These are phyloP conservation scores for Characodon lateralis DNA, from an alignment of 2,797 vertebrate genomes.

Conservation along the genomic window DNA sequence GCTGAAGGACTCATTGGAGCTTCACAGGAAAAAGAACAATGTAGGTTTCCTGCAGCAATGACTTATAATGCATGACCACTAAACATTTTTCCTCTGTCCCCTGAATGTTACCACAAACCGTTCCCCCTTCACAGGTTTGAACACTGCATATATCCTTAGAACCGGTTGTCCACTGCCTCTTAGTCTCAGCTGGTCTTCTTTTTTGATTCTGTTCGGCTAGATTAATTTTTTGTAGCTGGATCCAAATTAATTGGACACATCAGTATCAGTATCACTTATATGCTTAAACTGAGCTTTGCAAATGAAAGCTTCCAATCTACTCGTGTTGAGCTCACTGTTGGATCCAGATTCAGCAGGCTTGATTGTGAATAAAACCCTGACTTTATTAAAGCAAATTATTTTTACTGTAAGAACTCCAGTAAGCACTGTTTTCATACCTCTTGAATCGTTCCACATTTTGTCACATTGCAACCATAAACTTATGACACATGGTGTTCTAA, in stretches of 20 bases:
- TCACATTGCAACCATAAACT: not conserved
- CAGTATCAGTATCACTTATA: constrained; percentile 18
- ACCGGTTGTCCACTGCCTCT: constrained; percentile 35
- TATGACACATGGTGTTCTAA: too few relatives aligned
- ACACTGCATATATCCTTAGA: constrained; percentile 44
- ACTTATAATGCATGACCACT: constrained; percentile 7
- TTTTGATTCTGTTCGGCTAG: constrained; percentile 12
- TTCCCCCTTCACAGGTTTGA: constrained; percentile 23
- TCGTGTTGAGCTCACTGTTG: constrained; percentile 50
- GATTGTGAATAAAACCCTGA: constrained; percentile 60
- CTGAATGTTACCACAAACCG: constrained; percentile 42
- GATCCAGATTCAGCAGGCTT: constrained; percentile 53
- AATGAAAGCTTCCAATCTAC: constrained; percentile 61
- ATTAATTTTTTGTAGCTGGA: constrained; percentile 4
- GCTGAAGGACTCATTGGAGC: constrained; percentile 89
- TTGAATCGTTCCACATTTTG: not conserved
- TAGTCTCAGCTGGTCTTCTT: constrained; percentile 24
- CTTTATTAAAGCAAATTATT: not conserved
- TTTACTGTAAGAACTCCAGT: not conserved
- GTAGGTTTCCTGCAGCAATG: constrained; percentile 80
- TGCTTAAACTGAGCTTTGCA: constrained; percentile 47
- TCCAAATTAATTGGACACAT: constrained; percentile 42
- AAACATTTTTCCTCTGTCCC: not conserved
- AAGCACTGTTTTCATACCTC: not conserved
- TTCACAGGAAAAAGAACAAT: constrained; percentile 96